phyloP scores from a whole-genome alignment of 2,113 vertebrate species.

The Vulpes ferrilata region DNA sequence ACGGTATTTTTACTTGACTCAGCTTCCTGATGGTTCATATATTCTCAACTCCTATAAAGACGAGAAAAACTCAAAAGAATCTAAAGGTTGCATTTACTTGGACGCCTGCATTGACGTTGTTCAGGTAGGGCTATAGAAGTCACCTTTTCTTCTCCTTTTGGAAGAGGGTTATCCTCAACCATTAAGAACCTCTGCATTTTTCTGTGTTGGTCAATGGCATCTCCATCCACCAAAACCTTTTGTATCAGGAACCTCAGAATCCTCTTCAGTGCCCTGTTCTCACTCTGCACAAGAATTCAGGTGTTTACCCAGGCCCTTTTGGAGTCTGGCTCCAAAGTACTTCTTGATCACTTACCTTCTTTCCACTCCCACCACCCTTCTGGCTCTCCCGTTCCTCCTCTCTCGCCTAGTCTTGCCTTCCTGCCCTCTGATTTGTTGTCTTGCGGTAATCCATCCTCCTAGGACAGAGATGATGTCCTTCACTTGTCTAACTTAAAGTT shows the following conservation, averaged over 20 bases:
- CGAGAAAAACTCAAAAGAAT: constrained; percentile 97
- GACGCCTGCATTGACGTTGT: constrained; percentile 98
- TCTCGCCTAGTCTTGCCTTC: background rate
- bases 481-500: background rate
- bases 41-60: constrained; percentile 99
- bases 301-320: background rate
- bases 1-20: constrained; percentile 97
- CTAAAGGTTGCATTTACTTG: constrained; percentile 98
- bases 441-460: background rate
- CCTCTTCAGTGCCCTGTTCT: background rate
- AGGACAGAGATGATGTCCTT: background rate
- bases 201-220: background rate
- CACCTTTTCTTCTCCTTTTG: constrained; percentile 6
- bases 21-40: constrained; percentile 98
- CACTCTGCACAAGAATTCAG: background rate
- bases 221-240: background rate
- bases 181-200: background rate
- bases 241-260: background rate
- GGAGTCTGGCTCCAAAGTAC: background rate
- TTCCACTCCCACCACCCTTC: background rate
- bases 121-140: constrained; percentile 88
- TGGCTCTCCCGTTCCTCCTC: background rate
- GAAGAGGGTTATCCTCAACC: background rate
- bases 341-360: background rate
- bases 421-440: background rate